Conservation (phyloP, 1,140 invertebrate genomes). For the Zaprionus lachaisei region DNA sequence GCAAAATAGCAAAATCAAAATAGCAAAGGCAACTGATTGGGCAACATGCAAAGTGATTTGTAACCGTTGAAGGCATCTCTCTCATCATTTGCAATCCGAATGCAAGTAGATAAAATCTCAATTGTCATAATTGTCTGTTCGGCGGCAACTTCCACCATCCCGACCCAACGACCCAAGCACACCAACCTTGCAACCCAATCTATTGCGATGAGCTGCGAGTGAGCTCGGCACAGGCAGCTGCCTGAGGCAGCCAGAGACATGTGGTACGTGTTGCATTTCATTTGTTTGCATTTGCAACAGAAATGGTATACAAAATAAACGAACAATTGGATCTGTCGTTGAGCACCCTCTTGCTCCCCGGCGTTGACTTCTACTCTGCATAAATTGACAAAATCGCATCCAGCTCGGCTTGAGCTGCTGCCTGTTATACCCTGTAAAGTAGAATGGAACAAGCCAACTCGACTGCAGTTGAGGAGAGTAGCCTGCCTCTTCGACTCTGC, state of each 20-base stretch:
- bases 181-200: too few species aligned
- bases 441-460: neutral
- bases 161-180: neutral
- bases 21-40: neutral
- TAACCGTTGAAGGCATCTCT: constrained; percentile 20
- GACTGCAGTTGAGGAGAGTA: neutral
- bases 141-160: constrained; percentile 14
- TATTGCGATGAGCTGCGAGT: too few species aligned
- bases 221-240: neutral
- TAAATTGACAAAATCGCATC: constrained; percentile 43
- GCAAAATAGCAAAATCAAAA: neutral
- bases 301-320: constrained; percentile 37
- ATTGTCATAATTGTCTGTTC: constrained; percentile 63
- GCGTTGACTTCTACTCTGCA: constrained; percentile 30
- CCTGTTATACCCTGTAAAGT: constrained; percentile 1
- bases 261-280: constrained; percentile 38
- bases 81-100: constrained; percentile 16
- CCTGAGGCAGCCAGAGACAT: constrained; percentile 12
- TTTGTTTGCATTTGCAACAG: constrained; percentile 37
- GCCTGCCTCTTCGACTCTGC: neutral
- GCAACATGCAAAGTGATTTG: constrained; percentile 3
- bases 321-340: constrained; percentile 10
- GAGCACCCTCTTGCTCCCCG: neutral
- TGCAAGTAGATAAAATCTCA: constrained; percentile 43
- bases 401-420: neutral